Base-by-base conservation (phyloP, 2,797 vertebrate genomes). In the Gambelia wislizenii region DNA sequence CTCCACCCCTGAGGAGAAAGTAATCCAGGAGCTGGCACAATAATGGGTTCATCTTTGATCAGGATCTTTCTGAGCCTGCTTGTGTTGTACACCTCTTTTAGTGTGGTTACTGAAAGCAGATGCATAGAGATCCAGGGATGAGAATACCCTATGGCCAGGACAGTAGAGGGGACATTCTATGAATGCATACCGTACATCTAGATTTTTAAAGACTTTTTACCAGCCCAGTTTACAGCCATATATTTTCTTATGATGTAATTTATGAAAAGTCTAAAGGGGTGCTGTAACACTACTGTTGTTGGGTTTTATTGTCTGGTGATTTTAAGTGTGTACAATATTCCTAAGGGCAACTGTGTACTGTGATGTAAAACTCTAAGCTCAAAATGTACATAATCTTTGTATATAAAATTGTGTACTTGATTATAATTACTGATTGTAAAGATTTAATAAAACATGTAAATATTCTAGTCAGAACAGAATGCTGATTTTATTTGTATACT, bases 371-470 rank as follows among this genome's bases (percentile, higher is more conserved):
- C 96, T 96, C 95, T 97, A 96, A 97, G 96, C 96, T 97, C 95
- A 96, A 96, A 82, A 30, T 97, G 96, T 98, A 97, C 95, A 98
- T 97, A 97, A 97, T 96, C 94, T 59, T 9, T 97, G 96, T 97
- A 97, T 96, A 98, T 97, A 97, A 86, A 89, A 95, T 96, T 97
- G 95, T 97, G 95, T 97, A 97, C 96, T 97, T 97, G 96, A 97
- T 97, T 97, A 97, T 96, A 97, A 97, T 92, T 96, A 94, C 96
- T 95, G 97, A 97, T 97, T 98, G 97, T 98, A 98, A 97, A 98
- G 95, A 97, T 97, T 97, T 97, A 98, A 97, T 98, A 98, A 98
- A 97, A 96, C 84, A 93, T 97, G 97, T 97, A 98, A 97, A 97
- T 98, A 97, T 95, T 96, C 96, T 95, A 91, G 90, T 94, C 93